A percentile compares a stretch with the other conserved stretches of the same genome.
Evolutionary conservation across 2,113 vertebrate species (phyloP).

Genomic region (Ascaphus truei): DNA sequence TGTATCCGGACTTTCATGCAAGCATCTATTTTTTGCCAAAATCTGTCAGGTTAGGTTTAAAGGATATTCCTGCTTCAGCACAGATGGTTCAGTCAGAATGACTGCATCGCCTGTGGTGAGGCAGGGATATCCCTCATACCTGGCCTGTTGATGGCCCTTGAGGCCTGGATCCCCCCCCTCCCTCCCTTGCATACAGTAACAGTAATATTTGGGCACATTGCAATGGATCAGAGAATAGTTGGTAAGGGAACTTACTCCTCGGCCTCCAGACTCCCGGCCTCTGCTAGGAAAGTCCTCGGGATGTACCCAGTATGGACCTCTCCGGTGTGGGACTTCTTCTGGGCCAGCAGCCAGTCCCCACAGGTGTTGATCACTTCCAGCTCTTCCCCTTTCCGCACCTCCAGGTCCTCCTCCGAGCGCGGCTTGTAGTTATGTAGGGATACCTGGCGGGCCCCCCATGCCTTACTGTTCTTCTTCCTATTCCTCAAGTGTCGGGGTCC

Average conservation of each 20-base stretch:
- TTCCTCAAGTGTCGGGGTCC: not conserved
- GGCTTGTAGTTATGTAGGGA: constrained; percentile 17
- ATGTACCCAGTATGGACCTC: not conserved
- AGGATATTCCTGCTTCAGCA: too few species aligned
- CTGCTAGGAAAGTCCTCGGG: constrained; percentile 38
- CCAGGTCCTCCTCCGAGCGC: constrained; percentile 11
- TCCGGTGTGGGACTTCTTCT: not conserved
- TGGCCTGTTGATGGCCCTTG: too few species aligned
- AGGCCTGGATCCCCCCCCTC: too few species aligned
- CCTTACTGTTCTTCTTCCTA: not conserved
- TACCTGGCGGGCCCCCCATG: not conserved
- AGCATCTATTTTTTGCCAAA: too few species aligned
- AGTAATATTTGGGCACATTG: too few species aligned
- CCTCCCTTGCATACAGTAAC: too few species aligned
- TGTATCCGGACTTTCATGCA: too few species aligned
- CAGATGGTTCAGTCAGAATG: too few species aligned
- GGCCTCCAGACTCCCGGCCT: constrained; percentile 36
- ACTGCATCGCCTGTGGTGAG: too few species aligned
- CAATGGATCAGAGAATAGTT: too few species aligned
- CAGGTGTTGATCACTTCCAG: constrained; percentile 33
- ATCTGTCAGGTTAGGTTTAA: too few species aligned
- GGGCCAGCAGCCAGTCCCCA: constrained; percentile 37
- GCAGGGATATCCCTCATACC: too few species aligned
- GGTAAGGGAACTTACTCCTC: constrained; percentile 48
- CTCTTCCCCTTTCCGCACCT: constrained; percentile 37